Evolutionary conservation across 2,113 vertebrate genomes (phyloP).

Genomic region (Tachysurus vachellii): DNA sequence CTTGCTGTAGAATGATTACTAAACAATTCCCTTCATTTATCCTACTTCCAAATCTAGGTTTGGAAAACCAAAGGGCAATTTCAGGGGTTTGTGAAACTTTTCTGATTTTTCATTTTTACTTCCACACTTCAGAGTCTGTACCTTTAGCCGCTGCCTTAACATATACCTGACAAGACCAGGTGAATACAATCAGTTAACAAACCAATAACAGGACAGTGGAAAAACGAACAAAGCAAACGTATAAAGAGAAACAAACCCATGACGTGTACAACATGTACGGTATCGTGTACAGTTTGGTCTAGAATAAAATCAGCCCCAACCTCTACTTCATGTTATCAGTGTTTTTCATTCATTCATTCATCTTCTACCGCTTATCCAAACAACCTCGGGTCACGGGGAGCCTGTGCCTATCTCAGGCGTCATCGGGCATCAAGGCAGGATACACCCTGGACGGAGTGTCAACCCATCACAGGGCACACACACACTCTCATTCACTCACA

Average conservation of each 20-base stretch:
- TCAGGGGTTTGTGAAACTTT: background rate
- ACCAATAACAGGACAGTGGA: background rate
- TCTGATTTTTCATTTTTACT: too few relatives aligned
- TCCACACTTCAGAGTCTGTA: too few relatives aligned
- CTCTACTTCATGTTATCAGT: background rate
- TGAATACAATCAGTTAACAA: background rate
- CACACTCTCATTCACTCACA: too few relatives aligned
- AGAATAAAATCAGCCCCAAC: background rate
- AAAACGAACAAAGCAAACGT: background rate
- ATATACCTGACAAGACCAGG: background rate
- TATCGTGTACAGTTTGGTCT: background rate
- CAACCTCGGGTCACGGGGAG: too few relatives aligned
- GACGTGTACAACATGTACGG: background rate
- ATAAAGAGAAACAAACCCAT: background rate
- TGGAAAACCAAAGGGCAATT: background rate
- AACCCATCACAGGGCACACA: too few relatives aligned
- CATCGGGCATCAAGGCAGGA: too few relatives aligned
- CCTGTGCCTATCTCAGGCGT: too few relatives aligned
- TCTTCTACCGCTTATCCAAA: too few relatives aligned
- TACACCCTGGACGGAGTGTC: too few relatives aligned
- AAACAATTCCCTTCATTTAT: background rate
- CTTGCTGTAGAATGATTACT: slow-evolving; percentile 2
- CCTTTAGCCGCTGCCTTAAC: too few relatives aligned
- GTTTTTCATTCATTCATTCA: too few relatives aligned
- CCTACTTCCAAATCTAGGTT: background rate